phyloP scores from a whole-genome alignment of 1,140 invertebrate species.

The Dryas iulia region DNA sequence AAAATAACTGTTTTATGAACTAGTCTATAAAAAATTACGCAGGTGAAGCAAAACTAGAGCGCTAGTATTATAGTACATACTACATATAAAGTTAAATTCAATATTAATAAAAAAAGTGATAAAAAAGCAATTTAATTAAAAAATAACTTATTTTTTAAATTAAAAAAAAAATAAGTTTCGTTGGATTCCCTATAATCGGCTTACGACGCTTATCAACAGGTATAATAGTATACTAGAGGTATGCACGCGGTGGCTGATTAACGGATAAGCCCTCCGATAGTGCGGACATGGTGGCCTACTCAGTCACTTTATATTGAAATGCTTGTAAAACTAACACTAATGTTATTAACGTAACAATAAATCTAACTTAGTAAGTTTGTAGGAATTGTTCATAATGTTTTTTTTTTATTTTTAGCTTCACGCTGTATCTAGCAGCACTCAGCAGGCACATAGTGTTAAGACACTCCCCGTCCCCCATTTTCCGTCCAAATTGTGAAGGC shows the following conservation, averaged over 20 bases:
- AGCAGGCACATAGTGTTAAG: too few species aligned
- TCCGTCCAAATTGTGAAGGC: too few species aligned
- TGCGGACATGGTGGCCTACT: not conserved
- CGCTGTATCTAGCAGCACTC: too few species aligned
- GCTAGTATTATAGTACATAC: too few species aligned
- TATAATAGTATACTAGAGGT: not conserved
- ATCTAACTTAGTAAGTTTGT: not conserved
- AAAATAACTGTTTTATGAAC: too few species aligned
- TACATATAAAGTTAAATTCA: too few species aligned
- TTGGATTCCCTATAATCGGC: not conserved
- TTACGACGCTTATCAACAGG: not conserved
- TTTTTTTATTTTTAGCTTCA: too few species aligned
- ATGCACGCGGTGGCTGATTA: not conserved
- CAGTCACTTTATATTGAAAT: not conserved
- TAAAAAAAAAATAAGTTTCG: not conserved
- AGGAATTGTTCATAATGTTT: too few species aligned
- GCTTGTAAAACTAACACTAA: not conserved
- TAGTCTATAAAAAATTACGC: too few species aligned
- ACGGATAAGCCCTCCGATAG: conserved; percentile 1
- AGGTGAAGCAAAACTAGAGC: too few species aligned
- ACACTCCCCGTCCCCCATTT: too few species aligned
- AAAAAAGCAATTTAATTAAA: not conserved
- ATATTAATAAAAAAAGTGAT: too few species aligned
- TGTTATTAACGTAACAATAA: not conserved
- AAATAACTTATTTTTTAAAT: not conserved